Base-by-base conservation (phyloP, 2,888 invertebrate species). In the Digitonthophagus gazella region DNA sequence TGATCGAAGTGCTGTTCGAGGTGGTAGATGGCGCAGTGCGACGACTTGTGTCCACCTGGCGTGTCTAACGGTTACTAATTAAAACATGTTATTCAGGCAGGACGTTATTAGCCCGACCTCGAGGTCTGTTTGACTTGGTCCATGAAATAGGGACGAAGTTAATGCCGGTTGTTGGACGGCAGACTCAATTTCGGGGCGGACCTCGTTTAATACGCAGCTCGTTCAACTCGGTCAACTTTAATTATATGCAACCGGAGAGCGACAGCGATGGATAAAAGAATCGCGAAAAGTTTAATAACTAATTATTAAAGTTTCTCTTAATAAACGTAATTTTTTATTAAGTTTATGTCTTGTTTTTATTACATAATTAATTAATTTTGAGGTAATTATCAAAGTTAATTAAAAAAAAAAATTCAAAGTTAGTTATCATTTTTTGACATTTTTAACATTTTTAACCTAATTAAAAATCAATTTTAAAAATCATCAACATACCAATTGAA, bases 291-390 rank as follows among this genome's bases (percentile, higher is more conserved):
- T 61, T 61, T 61, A 61, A 61, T 61, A 19, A 18, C 61, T 61
- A 61, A 61, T 61, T 61, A 61, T 61, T 61, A 61, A 61, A 61
- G 61, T 61, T 61, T n/a, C n/a, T n/a, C n/a, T n/a, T n/a, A n/a
- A n/a, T n/a, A n/a, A n/a, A n/a, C n/a, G n/a, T n/a, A n/a, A n/a
- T n/a, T n/a, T n/a, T n/a, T n/a, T n/a, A n/a, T n/a, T n/a, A n/a
- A n/a, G n/a, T n/a, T n/a, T n/a, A n/a, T n/a, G n/a, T n/a, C n/a
- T n/a, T n/a, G n/a, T n/a, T n/a, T n/a, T n/a, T n/a, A n/a, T n/a
- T n/a, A n/a, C n/a, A n/a, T n/a, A n/a, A n/a, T n/a, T n/a, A n/a
- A n/a, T n/a, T n/a, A n/a, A n/a, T n/a, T n/a, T n/a, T n/a, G n/a
- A n/a, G n/a, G n/a, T n/a, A n/a, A n/a, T n/a, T n/a, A n/a, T n/a